These are phyloP conservation scores for Empidonax traillii DNA, from an alignment of 2,113 vertebrate species.

Conservation along the genomic window DNA sequence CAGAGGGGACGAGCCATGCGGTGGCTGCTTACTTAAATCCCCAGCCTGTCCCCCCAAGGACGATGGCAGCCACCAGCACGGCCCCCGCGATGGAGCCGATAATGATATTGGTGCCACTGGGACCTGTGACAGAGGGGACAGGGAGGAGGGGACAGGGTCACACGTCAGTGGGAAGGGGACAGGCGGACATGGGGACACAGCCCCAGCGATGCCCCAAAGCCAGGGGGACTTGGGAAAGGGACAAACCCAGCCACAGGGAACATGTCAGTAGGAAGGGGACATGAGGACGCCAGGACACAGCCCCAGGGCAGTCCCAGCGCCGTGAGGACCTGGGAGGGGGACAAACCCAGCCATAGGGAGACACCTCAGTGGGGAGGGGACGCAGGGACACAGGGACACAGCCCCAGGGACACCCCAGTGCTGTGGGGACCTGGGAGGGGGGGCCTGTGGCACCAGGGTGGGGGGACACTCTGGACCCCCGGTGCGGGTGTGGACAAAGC, in stretches of 20 bases:
- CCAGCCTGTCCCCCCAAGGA: constrained; percentile 97
- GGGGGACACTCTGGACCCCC: neutral
- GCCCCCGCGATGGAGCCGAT: constrained; percentile 97
- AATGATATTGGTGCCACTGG: constrained; percentile 98
- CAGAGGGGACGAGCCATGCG: constrained; percentile 68
- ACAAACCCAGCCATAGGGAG: constrained; percentile 49
- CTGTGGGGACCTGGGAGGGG: neutral
- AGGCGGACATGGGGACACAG: neutral
- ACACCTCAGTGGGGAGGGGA: neutral
- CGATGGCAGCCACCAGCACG: constrained; percentile 96
- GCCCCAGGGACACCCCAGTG: neutral
- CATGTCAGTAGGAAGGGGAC: neutral
- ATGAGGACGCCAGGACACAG: neutral
- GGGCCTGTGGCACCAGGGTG: rapidly evolving
- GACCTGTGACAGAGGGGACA: constrained; percentile 84
- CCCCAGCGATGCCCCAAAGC: neutral
- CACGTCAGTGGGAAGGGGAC: neutral
- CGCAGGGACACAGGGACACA: neutral
- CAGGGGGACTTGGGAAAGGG: neutral
- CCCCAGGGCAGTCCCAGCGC: neutral
- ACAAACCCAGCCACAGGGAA: neutral
- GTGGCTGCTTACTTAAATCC: constrained; percentile 95
- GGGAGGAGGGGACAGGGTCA: constrained; percentile 66
- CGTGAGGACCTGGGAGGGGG: neutral
- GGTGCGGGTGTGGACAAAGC: neutral